Percentiles rank a stretch among this genome's conserved stretches.
phyloP scores from a whole-genome alignment of 2,888 invertebrate species.

The Caenorhabditis japonica region DNA sequence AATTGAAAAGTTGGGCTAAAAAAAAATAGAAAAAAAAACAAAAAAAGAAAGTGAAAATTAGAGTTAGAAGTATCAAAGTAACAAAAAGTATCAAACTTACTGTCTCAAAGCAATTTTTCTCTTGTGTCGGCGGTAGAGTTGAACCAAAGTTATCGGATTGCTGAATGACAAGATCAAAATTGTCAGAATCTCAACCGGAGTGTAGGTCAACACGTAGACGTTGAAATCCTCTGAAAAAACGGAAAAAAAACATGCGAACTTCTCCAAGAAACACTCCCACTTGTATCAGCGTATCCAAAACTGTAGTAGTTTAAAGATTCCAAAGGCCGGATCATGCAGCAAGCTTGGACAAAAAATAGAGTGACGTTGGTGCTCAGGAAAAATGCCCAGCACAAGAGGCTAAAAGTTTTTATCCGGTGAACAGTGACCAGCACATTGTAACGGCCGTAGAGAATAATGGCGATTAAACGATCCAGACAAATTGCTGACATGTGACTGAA shows the following conservation, averaged over 20 bases:
- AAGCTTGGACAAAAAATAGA: slow-evolving; percentile 69
- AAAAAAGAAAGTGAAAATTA: slow-evolving; percentile 26
- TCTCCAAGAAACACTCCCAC: too few species aligned
- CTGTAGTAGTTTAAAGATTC: slow-evolving; percentile 72
- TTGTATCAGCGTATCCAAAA: slow-evolving; percentile 69
- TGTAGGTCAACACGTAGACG: slow-evolving; percentile 73
- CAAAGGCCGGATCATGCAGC: slow-evolving; percentile 75
- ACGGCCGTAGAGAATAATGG: slow-evolving; percentile 73
- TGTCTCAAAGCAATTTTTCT: slow-evolving; percentile 74
- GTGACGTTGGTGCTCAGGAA: slow-evolving; percentile 69
- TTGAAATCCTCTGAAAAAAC: slow-evolving; percentile 61
- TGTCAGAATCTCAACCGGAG: slow-evolving; percentile 74
- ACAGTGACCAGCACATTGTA: slow-evolving; percentile 72
- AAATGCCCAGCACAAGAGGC: slow-evolving; percentile 69
- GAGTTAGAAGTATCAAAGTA: slow-evolving; percentile 7
- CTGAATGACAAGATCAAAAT: slow-evolving; percentile 71
- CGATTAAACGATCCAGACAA: slow-evolving; percentile 75
- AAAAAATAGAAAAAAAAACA: slow-evolving; percentile 13
- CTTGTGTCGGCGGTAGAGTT: slow-evolving; percentile 75
- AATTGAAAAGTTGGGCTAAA: too few species aligned
- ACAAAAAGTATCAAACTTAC: slow-evolving; percentile 58
- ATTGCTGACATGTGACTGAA: slow-evolving; percentile 76
- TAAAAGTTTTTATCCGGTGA: slow-evolving; percentile 60
- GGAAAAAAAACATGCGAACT: too few species aligned
- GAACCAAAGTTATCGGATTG: slow-evolving; percentile 76